Base-by-base conservation (phyloP, 2,888 invertebrate species). In the Diogma glabrata region DNA sequence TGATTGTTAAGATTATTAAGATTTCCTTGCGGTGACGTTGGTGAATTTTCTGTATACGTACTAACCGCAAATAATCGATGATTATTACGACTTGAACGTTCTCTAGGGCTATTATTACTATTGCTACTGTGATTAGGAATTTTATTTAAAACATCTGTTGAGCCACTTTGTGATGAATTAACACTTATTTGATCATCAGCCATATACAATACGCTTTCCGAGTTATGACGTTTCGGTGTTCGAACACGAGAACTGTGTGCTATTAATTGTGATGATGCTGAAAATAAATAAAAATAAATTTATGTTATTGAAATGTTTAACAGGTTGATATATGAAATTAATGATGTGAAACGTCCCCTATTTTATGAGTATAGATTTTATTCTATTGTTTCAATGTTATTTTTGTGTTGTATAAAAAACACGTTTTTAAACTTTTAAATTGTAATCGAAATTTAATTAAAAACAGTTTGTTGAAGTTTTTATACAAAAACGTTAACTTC, bases 231-330 rank as follows among this genome's bases (percentile, higher is more conserved):
- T 66, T 87, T 84, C 10, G 86, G 86, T 45, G 84, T 82, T 61
- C 81, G 79, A 20, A 87, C 86, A 53, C 83, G 72, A 26, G 86
- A 81, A 61, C 86, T 86, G 61, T 86, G 87, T 40, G 79, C 86
- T 56, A 87, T 84, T 54, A 81, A 71, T 61, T 82, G 83, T 57
- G 74, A 69, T 51, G 73, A 69, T 16, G 70, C 73, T 68, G 67
- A 48, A 64, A 59, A 58, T 56, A 54, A 51, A 55, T 40, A 26
- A 48, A 53, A 46, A 54, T 47, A 45, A 49, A 43, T 3, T 40
- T 19, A 20, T 20, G 1, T 40, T 10, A 19, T 28, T n/a, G n/a
- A n/a, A n/a, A n/a, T n/a, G n/a, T n/a, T n/a, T n/a, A n/a, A n/a
- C n/a, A n/a, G n/a, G n/a, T n/a, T n/a, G n/a, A n/a, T n/a, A n/a